Percentiles rank a stretch among this genome's conserved stretches.
These are phyloP conservation scores for Opisthocomus hoazin DNA, from an alignment of 2,113 vertebrate genomes.

Conservation along the genomic window DNA sequence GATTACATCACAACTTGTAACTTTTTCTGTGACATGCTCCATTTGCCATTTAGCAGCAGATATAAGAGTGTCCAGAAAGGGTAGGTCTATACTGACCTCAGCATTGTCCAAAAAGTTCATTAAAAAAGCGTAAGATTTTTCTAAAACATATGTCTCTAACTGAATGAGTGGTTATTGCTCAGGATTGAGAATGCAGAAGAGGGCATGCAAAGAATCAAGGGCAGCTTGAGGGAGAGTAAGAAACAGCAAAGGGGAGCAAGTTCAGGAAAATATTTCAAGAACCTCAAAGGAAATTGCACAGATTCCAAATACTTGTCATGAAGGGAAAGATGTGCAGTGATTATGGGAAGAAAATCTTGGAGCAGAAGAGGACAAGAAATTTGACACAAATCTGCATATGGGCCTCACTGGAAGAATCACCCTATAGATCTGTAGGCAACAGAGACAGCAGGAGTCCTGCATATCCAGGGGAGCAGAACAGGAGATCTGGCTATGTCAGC, in stretches of 20 bases:
- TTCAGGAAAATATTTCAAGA: neutral
- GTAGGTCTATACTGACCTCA: neutral
- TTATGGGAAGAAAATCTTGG: neutral
- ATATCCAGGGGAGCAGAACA: neutral
- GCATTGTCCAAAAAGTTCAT: neutral
- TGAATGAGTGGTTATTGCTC: neutral
- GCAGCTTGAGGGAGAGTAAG: neutral
- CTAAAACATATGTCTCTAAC: neutral
- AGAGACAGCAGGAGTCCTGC: neutral
- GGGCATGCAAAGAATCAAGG: too few species aligned
- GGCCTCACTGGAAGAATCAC: neutral
- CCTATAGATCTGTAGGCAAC: neutral
- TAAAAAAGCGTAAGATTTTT: neutral
- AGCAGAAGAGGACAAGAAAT: neutral
- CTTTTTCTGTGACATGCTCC: neutral
- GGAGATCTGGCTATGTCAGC: neutral
- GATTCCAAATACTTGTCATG: neutral
- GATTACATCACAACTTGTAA: neutral
- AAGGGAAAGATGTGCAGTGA: neutral
- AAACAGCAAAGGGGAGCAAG: neutral
- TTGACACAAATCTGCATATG: neutral
- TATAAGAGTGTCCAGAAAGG: neutral
- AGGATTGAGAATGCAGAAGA: neutral
- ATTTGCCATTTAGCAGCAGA: neutral
- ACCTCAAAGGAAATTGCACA: neutral